These are phyloP conservation scores for Lepidocolaptes lacrymiger DNA, from an alignment of 2,797 vertebrate species.

Conservation along the genomic window DNA sequence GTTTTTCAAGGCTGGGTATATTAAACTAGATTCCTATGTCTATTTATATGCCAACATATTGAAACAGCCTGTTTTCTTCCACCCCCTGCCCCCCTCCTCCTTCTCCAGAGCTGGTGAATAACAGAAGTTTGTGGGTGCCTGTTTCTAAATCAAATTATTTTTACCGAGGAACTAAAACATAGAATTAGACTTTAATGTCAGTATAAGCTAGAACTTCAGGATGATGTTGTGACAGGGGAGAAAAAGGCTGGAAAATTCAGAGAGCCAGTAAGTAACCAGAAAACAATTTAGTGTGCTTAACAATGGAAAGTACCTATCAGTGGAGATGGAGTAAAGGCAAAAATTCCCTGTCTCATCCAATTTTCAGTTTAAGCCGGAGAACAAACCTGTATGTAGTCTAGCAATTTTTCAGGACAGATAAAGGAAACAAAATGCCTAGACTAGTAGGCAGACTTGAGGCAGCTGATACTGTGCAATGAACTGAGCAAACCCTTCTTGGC, in stretches of 20 bases:
- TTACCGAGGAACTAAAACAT: background rate
- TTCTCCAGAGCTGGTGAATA: background rate
- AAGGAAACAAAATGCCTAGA: background rate
- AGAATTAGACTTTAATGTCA: background rate
- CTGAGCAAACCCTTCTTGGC: background rate
- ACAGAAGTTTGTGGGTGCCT: background rate
- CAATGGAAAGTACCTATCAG: background rate
- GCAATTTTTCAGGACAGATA: background rate
- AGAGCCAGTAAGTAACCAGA: background rate
- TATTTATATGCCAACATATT: conserved; percentile 34
- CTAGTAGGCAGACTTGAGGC: background rate
- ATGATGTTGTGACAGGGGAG: background rate
- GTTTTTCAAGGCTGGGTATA: conserved; percentile 36
- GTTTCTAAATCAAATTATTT: background rate
- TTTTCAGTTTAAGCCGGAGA: background rate
- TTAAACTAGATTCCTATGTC: conserved; percentile 21
- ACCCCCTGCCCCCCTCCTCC: too few species aligned
- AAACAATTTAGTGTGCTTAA: background rate
- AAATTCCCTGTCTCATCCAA: background rate
- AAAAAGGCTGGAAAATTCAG: background rate
- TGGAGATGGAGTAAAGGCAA: background rate
- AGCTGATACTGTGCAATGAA: background rate
- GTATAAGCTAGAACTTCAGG: background rate
- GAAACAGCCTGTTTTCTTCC: background rate
- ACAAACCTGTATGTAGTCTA: background rate